Percentiles rank a stretch among this genome's conserved stretches.
Evolutionary conservation across 2,888 invertebrate genomes (phyloP).

Genomic region (Hanleya hanleyi): DNA sequence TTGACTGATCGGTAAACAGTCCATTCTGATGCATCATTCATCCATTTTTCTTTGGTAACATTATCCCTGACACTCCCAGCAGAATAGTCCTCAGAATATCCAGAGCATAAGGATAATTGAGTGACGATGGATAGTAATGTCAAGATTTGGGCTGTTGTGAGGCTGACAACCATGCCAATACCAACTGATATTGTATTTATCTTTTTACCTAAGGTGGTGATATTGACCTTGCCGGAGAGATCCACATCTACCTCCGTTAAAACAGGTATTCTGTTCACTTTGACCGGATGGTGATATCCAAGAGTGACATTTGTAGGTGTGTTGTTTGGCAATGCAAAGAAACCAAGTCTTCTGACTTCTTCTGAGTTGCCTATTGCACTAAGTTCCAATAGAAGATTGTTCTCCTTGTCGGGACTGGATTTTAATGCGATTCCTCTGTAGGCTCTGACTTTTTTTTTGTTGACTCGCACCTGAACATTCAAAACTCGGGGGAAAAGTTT

Average conservation of each 20-base stretch:
- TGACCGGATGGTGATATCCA: background rate
- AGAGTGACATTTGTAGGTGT: background rate
- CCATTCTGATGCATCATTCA: no score
- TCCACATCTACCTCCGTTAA: background rate
- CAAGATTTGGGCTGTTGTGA: background rate
- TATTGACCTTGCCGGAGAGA: background rate
- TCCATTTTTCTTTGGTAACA: background rate
- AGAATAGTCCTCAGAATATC: background rate
- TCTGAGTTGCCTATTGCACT: no score
- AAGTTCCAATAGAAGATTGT: background rate
- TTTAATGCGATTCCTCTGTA: background rate
- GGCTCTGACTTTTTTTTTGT: background rate
- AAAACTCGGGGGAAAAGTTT: background rate
- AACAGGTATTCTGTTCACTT: background rate
- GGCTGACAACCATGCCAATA: background rate
- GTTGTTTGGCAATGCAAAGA: background rate
- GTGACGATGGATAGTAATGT: background rate
- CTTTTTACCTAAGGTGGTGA: background rate
- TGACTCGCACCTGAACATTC: background rate
- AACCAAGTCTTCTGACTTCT: no score
- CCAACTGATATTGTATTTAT: background rate
- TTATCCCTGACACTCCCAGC: background rate
- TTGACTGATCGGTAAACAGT: no score
- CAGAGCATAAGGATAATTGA: background rate
- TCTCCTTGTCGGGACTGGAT: background rate